phyloP scores from a whole-genome alignment of 1,140 invertebrate species.

The Trichoplusia ni region DNA sequence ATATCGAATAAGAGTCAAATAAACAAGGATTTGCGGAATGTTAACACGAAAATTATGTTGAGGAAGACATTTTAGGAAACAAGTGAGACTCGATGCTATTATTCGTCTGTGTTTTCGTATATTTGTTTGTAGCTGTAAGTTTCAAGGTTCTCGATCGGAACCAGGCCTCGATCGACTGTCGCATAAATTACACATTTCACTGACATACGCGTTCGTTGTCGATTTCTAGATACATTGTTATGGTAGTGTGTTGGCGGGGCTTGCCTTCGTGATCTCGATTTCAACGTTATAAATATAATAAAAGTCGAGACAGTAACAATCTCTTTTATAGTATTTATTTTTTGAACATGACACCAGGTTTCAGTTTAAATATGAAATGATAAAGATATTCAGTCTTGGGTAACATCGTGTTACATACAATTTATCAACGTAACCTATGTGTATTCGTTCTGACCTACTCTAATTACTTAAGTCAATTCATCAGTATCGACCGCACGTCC shows the following conservation, averaged over 20 bases:
- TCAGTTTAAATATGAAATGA: too few species aligned
- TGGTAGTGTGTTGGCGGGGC: background rate
- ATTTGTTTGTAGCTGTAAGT: conserved; percentile 6
- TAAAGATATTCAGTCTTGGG: too few species aligned
- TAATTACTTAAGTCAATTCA: background rate
- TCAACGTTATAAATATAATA: background rate
- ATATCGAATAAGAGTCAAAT: conserved; percentile 18
- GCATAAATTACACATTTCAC: conserved; percentile 29
- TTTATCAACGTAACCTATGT: too few species aligned
- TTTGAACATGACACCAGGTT: too few species aligned
- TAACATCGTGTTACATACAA: too few species aligned
- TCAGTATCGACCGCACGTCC: background rate
- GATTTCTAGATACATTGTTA: conserved; percentile 22
- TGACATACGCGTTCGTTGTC: conserved; percentile 17
- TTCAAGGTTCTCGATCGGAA: conserved; percentile 26
- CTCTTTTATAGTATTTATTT: background rate
- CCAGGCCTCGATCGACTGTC: background rate
- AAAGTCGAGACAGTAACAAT: background rate
- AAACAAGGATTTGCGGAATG: conserved; percentile 32
- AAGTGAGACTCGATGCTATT: background rate
- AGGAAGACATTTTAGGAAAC: conserved; percentile 17
- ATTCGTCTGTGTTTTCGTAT: conserved; percentile 17
- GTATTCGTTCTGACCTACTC: too few species aligned
- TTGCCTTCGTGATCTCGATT: background rate
- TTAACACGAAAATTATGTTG: conserved; percentile 31